Evolutionary conservation across 2,797 vertebrate species (phyloP).

Genomic region (Pygocentrus nattereri): DNA sequence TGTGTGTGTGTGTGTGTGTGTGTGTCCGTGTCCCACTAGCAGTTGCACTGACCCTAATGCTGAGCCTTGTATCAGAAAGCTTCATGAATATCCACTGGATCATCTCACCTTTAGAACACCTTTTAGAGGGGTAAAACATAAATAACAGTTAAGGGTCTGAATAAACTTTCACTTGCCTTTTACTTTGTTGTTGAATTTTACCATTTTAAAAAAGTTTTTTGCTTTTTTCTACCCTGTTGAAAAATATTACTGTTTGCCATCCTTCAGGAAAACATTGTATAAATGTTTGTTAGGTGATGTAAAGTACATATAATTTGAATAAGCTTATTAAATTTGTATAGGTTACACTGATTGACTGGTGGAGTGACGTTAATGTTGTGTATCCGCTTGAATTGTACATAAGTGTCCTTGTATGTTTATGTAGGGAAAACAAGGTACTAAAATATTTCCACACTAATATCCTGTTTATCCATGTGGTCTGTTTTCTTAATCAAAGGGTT

Average conservation of each 20-base stretch:
- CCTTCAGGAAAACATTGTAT: neutral
- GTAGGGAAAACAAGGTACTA: neutral
- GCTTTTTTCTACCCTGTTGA: neutral
- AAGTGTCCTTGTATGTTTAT: slow-evolving; percentile 7
- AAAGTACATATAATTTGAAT: neutral
- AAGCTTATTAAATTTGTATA: neutral
- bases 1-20: neutral
- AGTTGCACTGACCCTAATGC: neutral
- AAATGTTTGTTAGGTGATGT: neutral
- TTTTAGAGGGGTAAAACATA: too few species aligned
- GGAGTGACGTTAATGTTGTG: neutral
- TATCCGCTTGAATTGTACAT: neutral
- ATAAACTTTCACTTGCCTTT: neutral
- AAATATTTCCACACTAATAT: neutral
- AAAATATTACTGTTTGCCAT: neutral
- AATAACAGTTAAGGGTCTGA: too few species aligned
- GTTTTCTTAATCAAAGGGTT: slow-evolving; percentile 18
- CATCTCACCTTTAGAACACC: neutral
- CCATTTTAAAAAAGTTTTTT: too few species aligned
- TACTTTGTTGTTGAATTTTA: neutral
- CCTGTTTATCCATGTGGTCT: slow-evolving; percentile 35
- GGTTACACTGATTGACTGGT: neutral
- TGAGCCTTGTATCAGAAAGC: neutral
- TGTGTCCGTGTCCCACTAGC: too few species aligned
- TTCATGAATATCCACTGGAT: neutral